These are phyloP conservation scores for Lepus townsendii DNA, from an alignment of 2,797 vertebrate genomes.

Conservation along the genomic window DNA sequence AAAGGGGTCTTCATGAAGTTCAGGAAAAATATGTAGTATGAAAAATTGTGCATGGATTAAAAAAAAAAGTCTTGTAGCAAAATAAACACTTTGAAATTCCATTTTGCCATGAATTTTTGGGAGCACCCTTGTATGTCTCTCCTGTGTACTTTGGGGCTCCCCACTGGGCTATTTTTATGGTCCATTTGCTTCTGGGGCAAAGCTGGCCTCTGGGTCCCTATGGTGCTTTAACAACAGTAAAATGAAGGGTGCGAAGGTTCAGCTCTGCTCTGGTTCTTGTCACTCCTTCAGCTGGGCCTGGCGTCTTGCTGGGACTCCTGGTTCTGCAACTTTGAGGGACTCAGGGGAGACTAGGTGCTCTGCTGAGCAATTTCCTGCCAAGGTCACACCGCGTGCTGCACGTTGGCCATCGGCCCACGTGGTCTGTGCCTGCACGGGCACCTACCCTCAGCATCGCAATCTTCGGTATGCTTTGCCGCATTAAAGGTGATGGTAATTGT, in stretches of 20 bases:
- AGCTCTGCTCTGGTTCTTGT: conserved; percentile 51
- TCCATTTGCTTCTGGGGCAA: background rate
- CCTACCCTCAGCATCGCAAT: too few species aligned
- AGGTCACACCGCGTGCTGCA: background rate
- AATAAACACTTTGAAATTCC: too few species aligned
- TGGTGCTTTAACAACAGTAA: conserved; percentile 45
- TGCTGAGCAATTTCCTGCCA: background rate
- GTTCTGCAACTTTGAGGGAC: rapidly evolving
- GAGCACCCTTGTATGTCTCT: background rate
- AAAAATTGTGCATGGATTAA: too few species aligned
- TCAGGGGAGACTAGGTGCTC: conserved; percentile 52
- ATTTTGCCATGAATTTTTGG: too few species aligned
- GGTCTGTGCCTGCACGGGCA: too few species aligned
- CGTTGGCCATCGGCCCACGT: background rate
- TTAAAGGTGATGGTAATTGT: too few species aligned
- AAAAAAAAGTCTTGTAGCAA: too few species aligned
- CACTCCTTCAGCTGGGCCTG: background rate
- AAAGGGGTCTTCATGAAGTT: too few species aligned
- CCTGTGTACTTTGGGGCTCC: background rate
- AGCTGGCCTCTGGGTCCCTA: background rate
- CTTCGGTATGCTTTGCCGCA: too few species aligned
- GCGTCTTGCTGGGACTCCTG: conserved; percentile 30
- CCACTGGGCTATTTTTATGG: background rate
- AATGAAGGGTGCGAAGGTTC: background rate
- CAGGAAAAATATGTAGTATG: too few species aligned